Percentiles rank a stretch among this genome's conserved stretches.
These are phyloP conservation scores for Lutraria lutraria DNA, from an alignment of 2,888 invertebrate species.

Conservation along the genomic window DNA sequence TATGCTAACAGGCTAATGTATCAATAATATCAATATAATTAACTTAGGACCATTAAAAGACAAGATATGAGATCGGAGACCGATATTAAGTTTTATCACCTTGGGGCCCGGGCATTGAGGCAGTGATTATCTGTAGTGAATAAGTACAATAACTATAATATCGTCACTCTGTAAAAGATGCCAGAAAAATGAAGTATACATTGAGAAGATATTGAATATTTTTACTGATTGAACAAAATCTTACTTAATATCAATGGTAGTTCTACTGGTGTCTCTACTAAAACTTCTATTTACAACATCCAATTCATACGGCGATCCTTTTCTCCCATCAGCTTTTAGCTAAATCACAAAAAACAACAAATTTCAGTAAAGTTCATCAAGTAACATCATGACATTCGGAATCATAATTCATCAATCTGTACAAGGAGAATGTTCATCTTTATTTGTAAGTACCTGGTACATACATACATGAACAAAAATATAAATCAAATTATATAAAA, in stretches of 20 bases:
- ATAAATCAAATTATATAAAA: background rate
- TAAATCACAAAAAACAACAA: slow-evolving; percentile 38
- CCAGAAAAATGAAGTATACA: too few species aligned
- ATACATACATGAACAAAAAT: background rate
- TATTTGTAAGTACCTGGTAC: background rate
- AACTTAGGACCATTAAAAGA: too few species aligned
- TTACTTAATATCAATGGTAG: slow-evolving; percentile 37
- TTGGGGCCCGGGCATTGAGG: too few species aligned
- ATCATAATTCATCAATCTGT: background rate
- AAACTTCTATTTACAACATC: slow-evolving; percentile 74
- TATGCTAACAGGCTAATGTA: too few species aligned
- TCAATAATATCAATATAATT: too few species aligned
- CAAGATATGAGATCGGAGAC: too few species aligned
- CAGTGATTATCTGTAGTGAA: too few species aligned
- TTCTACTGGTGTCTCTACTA: slow-evolving; percentile 31
- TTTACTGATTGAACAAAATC: background rate
- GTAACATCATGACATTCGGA: too few species aligned
- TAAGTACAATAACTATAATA: too few species aligned
- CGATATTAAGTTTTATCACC: too few species aligned
- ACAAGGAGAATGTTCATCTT: background rate
- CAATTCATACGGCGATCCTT: slow-evolving; percentile 77
- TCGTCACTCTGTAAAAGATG: too few species aligned
- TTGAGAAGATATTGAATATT: background rate
- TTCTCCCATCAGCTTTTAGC: slow-evolving; percentile 71
- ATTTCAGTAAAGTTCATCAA: too few species aligned